Conservation (phyloP, 2,113 vertebrate genomes). For the Stomatorhinus ivindoensis region DNA sequence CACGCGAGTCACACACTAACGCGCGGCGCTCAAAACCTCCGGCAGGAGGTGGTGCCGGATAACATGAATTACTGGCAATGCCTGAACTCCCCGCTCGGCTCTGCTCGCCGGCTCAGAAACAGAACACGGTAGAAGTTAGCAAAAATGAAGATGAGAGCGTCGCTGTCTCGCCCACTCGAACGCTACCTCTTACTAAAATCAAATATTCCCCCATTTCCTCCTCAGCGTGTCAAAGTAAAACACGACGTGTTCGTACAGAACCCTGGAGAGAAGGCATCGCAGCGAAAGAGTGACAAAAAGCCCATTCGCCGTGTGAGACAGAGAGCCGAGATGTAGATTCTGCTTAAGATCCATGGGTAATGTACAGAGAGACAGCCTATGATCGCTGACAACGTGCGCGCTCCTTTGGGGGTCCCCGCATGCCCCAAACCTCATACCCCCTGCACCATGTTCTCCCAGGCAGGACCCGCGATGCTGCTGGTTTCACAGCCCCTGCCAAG, state of each 20-base stretch:
- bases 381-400: neutral
- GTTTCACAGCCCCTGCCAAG: neutral
- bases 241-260: neutral
- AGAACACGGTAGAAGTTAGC: constrained; percentile 12
- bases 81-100: constrained; percentile 18
- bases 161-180: constrained; percentile 13
- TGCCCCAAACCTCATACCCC: neutral
- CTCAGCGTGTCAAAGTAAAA: constrained; percentile 13
- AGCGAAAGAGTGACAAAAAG: neutral
- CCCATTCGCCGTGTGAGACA: neutral
- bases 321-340: neutral
- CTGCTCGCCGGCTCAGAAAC: constrained; percentile 13
- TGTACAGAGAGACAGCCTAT: neutral
- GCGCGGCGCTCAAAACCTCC: neutral
- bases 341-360: neutral
- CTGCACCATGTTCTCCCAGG: neutral
- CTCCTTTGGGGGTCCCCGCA: neutral
- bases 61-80: constrained; percentile 27
- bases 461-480: neutral
- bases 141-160: constrained; percentile 13
- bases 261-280: constrained; percentile 9
- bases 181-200: constrained; percentile 19
- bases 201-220: constrained; percentile 20
- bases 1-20: neutral
- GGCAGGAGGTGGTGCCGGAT: constrained; percentile 29